phyloP scores from a whole-genome alignment of 2,888 invertebrate species.

The Andrena marginata region DNA sequence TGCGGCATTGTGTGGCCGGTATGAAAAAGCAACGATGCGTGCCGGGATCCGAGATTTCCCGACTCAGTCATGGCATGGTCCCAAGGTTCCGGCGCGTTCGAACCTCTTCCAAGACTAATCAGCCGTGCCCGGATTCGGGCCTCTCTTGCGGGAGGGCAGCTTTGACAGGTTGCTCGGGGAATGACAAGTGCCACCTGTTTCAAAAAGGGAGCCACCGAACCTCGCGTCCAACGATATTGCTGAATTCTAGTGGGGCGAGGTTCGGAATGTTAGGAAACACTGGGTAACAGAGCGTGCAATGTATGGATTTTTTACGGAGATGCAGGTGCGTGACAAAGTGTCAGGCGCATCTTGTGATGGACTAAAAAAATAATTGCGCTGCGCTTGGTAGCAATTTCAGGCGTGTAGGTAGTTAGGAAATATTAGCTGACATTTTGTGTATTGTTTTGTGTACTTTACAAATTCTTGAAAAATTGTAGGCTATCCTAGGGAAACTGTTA shows the following conservation, averaged over 20 bases:
- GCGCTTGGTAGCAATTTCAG: too few relatives aligned
- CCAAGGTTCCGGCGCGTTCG: constrained; percentile 53
- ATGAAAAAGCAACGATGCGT: constrained; percentile 62
- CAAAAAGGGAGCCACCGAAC: not conserved
- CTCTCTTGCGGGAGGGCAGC: constrained; percentile 1
- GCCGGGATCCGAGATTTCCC: constrained; percentile 46
- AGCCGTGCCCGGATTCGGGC: constrained; percentile 50
- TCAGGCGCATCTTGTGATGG: too few relatives aligned
- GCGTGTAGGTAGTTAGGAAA: too few relatives aligned
- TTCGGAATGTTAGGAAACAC: not conserved
- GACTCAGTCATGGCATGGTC: constrained; percentile 47
- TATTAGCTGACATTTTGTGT: too few relatives aligned
- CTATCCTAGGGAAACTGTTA: too few relatives aligned
- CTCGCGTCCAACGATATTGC: not conserved
- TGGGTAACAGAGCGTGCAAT: not conserved
- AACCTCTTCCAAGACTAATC: constrained; percentile 62
- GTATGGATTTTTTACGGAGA: not conserved
- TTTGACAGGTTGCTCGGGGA: constrained; percentile 45
- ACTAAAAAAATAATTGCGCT: too few relatives aligned
- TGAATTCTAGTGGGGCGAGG: not conserved
- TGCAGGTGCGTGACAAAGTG: too few relatives aligned
- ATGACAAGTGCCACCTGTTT: constrained; percentile 56
- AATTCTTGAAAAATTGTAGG: too few relatives aligned
- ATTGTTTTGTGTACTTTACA: too few relatives aligned
- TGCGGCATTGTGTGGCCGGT: constrained; percentile 47